A percentile compares a stretch with the other conserved stretches of the same genome.
Conservation (phyloP, 2,797 vertebrate genomes). For the Nyctibius grandis region DNA sequence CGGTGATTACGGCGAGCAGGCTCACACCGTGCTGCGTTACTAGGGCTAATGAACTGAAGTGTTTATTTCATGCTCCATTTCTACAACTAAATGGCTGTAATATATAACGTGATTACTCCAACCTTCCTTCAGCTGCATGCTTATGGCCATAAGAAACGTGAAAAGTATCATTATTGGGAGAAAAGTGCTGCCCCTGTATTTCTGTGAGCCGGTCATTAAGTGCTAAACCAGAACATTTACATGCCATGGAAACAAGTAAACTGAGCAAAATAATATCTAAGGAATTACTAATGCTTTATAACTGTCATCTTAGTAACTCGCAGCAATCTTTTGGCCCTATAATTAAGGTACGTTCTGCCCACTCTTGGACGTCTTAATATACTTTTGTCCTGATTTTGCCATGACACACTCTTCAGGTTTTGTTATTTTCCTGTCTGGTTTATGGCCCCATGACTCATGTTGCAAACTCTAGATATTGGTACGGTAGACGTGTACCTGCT, state of each 20-base stretch:
- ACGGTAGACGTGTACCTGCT: accelerated
- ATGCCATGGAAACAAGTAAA: background rate
- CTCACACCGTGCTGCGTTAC: background rate
- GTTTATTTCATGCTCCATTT: constrained; percentile 71
- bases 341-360: background rate
- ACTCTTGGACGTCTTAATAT: background rate
- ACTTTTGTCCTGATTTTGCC: background rate
- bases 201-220: background rate
- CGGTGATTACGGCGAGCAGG: background rate
- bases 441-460: background rate
- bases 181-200: background rate
- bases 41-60: constrained; percentile 52
- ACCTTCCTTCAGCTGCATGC: background rate
- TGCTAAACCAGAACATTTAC: constrained; percentile 16
- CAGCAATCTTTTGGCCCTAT: background rate
- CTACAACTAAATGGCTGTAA: constrained; percentile 53
- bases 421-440: background rate
- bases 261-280: background rate
- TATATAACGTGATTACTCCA: constrained; percentile 52
- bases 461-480: accelerated
- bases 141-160: background rate
- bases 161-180: background rate
- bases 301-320: background rate
- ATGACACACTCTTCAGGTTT: background rate
- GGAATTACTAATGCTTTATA: background rate